Evolutionary conservation across 2,888 invertebrate genomes (phyloP).

Genomic region (Cantharis rufa): DNA sequence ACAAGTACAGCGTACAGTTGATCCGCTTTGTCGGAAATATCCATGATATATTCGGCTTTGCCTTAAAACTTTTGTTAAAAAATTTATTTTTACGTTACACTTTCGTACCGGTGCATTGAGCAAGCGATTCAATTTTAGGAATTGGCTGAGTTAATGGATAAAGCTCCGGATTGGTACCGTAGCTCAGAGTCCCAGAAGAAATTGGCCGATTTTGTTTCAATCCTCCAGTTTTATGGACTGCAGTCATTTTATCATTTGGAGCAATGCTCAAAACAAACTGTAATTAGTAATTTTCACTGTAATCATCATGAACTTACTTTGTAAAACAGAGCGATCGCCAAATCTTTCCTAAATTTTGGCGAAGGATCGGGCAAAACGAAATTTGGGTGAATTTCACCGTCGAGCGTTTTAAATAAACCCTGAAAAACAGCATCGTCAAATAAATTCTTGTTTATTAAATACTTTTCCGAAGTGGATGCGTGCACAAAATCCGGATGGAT

Average conservation of each 20-base stretch:
- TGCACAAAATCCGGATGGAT: constrained; percentile 60
- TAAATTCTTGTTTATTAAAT: constrained; percentile 51
- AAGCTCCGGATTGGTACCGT: constrained; percentile 67
- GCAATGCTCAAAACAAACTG: constrained; percentile 64
- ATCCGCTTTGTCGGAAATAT: constrained; percentile 58
- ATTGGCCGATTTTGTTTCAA: constrained; percentile 62
- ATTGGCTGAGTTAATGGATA: constrained; percentile 78
- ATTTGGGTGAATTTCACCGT: constrained; percentile 66
- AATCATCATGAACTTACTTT: constrained; percentile 59
- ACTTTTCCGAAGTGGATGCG: constrained; percentile 59
- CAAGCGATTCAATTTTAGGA: constrained; percentile 72
- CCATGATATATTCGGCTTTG: constrained; percentile 66
- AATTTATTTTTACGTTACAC: too few relatives aligned
- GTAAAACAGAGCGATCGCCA: constrained; percentile 77
- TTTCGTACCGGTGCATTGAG: constrained; percentile 44
- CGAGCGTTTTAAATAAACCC: constrained; percentile 55
- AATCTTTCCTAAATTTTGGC: constrained; percentile 67
- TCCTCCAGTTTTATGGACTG: constrained; percentile 63
- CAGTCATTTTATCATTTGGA: constrained; percentile 57
- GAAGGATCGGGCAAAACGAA: constrained; percentile 67
- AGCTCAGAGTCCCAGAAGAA: constrained; percentile 72
- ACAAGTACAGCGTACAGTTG: constrained; percentile 71
- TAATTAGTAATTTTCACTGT: background rate
- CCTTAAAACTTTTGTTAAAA: background rate
- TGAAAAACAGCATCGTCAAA: constrained; percentile 52